Conservation (phyloP, 2,888 invertebrate genomes). For the Scelioninae gen. 1 region DNA sequence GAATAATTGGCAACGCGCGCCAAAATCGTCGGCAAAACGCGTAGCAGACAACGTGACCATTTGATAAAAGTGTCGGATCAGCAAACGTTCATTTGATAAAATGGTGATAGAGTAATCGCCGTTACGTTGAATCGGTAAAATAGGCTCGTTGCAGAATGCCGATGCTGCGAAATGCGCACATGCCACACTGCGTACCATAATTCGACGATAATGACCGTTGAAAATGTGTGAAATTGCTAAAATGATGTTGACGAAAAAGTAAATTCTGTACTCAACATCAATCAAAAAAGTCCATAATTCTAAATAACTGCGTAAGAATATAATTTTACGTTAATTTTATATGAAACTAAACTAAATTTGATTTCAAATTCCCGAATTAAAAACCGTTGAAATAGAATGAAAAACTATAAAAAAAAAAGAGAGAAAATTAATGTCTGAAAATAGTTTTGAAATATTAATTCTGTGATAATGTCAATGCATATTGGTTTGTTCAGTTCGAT, state of each 20-base stretch:
- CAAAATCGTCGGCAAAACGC: conserved; percentile 52
- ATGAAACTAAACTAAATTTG: no score
- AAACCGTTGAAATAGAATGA: no score
- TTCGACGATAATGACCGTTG: conserved; percentile 61
- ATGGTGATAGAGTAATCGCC: conserved; percentile 63
- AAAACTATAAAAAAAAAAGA: no score
- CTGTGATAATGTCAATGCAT: no score
- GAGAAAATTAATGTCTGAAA: no score
- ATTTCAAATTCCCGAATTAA: no score
- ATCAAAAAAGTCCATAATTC: no score
- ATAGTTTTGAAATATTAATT: no score
- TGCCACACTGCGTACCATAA: conserved; percentile 51
- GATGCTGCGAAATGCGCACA: conserved; percentile 52
- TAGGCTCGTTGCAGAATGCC: conserved; percentile 54
- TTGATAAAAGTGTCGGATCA: conserved; percentile 64
- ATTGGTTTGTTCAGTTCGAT: no score
- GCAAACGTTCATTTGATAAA: conserved; percentile 66
- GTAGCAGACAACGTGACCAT: conserved; percentile 60
- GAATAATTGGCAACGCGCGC: conserved; percentile 56
- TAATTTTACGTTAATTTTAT: no score
- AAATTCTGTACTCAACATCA: no score
- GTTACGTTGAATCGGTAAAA: conserved; percentile 60
- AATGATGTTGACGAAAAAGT: conserved; percentile 9
- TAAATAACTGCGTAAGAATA: no score
- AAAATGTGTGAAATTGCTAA: conserved; percentile 55